These are phyloP conservation scores for Tauraco hartlaubi DNA, from an alignment of 2,797 vertebrate species.

Conservation along the genomic window DNA sequence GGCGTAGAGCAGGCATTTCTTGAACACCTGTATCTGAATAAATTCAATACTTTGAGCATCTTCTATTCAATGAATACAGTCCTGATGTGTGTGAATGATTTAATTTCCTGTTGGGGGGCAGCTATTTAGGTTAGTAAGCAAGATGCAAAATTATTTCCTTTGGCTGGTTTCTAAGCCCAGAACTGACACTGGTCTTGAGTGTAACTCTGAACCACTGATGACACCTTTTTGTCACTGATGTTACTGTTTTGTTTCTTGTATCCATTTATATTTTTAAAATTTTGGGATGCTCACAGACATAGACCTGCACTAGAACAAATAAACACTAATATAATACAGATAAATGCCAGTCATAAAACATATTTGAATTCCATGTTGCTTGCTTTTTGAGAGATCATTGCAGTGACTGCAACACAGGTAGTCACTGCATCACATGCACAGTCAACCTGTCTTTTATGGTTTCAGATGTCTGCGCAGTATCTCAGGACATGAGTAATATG, in stretches of 20 bases:
- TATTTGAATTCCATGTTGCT: not conserved
- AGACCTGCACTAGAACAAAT: not conserved
- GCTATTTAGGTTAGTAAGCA: not conserved
- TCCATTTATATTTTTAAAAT: not conserved
- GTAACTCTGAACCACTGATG: not conserved
- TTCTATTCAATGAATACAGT: not conserved
- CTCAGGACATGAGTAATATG: not conserved
- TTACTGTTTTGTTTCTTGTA: not conserved
- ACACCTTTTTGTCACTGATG: not conserved
- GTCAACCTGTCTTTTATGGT: not conserved
- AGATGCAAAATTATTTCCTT: not conserved
- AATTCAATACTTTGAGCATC: not conserved
- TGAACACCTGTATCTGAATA: not conserved
- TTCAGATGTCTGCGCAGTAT: not conserved
- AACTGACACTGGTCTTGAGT: not conserved
- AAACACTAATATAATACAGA: not conserved
- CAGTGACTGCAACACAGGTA: not conserved
- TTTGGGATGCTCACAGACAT: not conserved
- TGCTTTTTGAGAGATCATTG: not conserved
- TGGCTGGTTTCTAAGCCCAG: not conserved
- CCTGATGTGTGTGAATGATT: not conserved
- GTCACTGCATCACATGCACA: not conserved
- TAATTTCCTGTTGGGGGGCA: slow-evolving; percentile 13
- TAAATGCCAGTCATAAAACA: not conserved
- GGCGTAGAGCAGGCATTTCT: not conserved